Percentiles rank a stretch among this genome's conserved stretches.
phyloP scores from a whole-genome alignment of 2,113 vertebrate species.

The Chionomys nivalis region DNA sequence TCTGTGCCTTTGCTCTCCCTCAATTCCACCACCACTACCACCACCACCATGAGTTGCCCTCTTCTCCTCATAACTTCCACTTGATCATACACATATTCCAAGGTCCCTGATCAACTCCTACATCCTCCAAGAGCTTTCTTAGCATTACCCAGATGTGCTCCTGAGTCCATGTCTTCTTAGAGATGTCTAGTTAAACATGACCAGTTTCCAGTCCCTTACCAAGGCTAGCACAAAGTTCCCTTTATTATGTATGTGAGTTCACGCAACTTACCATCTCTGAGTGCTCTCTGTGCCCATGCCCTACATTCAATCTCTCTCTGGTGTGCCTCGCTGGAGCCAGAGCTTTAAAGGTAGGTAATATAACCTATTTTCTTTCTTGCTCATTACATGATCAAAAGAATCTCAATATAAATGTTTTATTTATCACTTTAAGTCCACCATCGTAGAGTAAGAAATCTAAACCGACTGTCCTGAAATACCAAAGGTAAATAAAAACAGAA shows the following conservation, averaged over 20 bases:
- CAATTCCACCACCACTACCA: background rate
- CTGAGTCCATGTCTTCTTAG: background rate
- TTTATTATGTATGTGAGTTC: background rate
- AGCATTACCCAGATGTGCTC: background rate
- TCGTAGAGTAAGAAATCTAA: background rate
- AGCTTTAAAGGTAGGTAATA: background rate
- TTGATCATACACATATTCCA: background rate
- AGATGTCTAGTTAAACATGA: background rate
- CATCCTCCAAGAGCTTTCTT: constrained; percentile 14
- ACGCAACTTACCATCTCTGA: background rate
- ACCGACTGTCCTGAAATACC: background rate
- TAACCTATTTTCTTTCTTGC: background rate
- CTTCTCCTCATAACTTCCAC: background rate
- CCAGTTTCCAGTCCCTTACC: background rate
- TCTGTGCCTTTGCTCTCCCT: background rate
- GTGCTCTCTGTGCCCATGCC: background rate
- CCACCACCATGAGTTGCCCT: background rate
- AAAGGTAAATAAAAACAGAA: background rate
- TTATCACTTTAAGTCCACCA: background rate
- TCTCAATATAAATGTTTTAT: background rate
- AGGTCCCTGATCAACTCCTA: background rate
- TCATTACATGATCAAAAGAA: background rate
- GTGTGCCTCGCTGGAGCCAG: background rate
- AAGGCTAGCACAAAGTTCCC: background rate
- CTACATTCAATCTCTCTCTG: background rate